phyloP scores from a whole-genome alignment of 2,888 invertebrate genomes.

The Criorhina ranunculi region DNA sequence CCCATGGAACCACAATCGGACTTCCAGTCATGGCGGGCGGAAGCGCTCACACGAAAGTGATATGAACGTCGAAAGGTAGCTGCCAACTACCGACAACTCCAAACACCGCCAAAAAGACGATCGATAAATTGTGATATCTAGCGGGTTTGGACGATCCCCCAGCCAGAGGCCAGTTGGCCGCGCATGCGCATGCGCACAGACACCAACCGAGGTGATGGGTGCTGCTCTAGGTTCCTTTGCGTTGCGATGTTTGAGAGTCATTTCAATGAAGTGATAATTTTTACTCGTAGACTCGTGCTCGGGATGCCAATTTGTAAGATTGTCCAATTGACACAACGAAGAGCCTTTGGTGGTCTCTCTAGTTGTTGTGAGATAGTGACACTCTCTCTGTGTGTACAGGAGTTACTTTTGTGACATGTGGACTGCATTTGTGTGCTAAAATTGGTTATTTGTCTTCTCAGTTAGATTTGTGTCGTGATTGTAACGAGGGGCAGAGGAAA shows the following conservation, averaged over 20 bases:
- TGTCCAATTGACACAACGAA: slow-evolving; percentile 81
- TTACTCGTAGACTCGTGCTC: slow-evolving; percentile 77
- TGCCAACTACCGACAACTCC: slow-evolving; percentile 48
- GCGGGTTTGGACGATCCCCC: slow-evolving; percentile 45
- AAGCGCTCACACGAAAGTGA: slow-evolving; percentile 40
- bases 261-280: slow-evolving; percentile 83
- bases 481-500: slow-evolving; percentile 13
- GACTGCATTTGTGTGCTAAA: slow-evolving; percentile 27
- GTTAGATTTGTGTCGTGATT: slow-evolving; percentile 26
- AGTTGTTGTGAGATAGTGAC: slow-evolving; percentile 79
- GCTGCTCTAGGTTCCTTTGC: slow-evolving; percentile 39
- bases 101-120: slow-evolving; percentile 52
- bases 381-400: slow-evolving; percentile 51
- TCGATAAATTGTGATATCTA: slow-evolving; percentile 71
- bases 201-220: slow-evolving; percentile 3
- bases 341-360: slow-evolving; percentile 67
- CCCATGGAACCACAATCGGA: slow-evolving; percentile 46
- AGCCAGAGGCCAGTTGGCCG: slow-evolving; percentile 52
- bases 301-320: slow-evolving; percentile 80
- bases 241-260: slow-evolving; percentile 79
- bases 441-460: slow-evolving; percentile 34
- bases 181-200: slow-evolving; percentile 44
- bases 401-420: not conserved
- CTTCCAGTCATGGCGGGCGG: slow-evolving; percentile 46
- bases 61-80: slow-evolving; percentile 40